phyloP scores from a whole-genome alignment of 2,888 invertebrate genomes.

The Alentia gelatinosa region DNA sequence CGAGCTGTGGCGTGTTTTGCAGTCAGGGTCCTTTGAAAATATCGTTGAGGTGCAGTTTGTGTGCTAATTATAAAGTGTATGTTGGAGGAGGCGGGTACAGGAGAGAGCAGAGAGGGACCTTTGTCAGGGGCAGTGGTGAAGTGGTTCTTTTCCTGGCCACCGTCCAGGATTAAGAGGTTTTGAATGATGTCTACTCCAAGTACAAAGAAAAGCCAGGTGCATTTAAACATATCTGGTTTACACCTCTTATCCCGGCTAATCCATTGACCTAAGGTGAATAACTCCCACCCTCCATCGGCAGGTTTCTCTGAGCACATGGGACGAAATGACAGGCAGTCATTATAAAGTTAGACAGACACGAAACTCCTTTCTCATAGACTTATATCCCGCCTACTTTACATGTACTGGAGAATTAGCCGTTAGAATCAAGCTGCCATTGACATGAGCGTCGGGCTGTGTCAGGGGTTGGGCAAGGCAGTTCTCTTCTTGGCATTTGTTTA shows the following conservation, averaged over 20 bases:
- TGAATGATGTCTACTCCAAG: background rate
- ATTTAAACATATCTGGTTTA: background rate
- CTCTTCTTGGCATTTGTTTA: no score
- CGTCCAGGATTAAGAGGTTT: background rate
- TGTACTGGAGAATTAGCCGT: no score
- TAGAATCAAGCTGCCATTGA: no score
- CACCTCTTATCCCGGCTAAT: background rate
- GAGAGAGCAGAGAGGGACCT: background rate
- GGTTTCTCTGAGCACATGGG: no score
- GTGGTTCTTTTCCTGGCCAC: background rate
- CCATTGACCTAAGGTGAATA: background rate
- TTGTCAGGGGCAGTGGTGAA: background rate
- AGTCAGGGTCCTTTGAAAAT: background rate
- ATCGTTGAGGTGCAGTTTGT: background rate
- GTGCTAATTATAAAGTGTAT: background rate
- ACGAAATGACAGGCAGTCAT: no score
- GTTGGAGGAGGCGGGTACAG: no score
- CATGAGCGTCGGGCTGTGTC: no score
- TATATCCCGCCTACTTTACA: no score
- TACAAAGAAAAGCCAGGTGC: background rate
- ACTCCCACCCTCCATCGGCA: no score
- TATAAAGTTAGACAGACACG: no score
- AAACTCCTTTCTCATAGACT: no score
- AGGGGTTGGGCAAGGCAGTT: no score
- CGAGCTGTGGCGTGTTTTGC: background rate